Conservation (phyloP, 2,113 vertebrate species). For the Vireo altiloquus region DNA sequence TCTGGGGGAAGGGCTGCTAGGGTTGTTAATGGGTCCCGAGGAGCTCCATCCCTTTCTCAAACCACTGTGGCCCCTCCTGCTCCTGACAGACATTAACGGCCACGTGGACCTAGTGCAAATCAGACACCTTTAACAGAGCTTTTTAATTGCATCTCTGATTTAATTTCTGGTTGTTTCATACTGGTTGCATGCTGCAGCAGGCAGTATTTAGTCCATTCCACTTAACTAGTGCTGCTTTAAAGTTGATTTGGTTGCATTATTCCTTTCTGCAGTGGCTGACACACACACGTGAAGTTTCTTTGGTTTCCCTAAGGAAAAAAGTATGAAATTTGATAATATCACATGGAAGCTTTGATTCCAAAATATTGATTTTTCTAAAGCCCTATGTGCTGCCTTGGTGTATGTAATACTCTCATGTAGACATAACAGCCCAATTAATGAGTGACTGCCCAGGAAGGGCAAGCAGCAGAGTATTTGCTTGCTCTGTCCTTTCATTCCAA, state of each 20-base stretch:
- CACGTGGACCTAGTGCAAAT: neutral
- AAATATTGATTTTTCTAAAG: neutral
- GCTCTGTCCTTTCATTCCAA: neutral
- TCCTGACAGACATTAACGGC: neutral
- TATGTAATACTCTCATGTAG: neutral
- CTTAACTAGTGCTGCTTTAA: neutral
- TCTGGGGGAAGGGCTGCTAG: conserved; percentile 15
- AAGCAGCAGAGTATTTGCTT: neutral
- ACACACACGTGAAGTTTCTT: neutral
- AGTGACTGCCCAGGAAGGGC: neutral
- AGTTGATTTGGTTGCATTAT: neutral
- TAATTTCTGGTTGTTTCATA: neutral
- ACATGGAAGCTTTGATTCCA: neutral
- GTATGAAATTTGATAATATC: neutral
- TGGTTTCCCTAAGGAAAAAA: neutral
- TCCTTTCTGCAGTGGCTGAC: neutral
- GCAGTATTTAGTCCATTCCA: neutral
- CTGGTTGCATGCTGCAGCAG: neutral
- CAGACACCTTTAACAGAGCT: neutral
- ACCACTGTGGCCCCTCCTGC: neutral
- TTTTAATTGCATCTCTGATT: neutral
- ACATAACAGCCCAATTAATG: neutral
- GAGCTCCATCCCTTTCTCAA: neutral
- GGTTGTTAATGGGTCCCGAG: neutral
- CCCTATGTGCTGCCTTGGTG: neutral